These are phyloP conservation scores for Lacerta bilineata DNA, from an alignment of 2,797 vertebrate species.

Conservation along the genomic window DNA sequence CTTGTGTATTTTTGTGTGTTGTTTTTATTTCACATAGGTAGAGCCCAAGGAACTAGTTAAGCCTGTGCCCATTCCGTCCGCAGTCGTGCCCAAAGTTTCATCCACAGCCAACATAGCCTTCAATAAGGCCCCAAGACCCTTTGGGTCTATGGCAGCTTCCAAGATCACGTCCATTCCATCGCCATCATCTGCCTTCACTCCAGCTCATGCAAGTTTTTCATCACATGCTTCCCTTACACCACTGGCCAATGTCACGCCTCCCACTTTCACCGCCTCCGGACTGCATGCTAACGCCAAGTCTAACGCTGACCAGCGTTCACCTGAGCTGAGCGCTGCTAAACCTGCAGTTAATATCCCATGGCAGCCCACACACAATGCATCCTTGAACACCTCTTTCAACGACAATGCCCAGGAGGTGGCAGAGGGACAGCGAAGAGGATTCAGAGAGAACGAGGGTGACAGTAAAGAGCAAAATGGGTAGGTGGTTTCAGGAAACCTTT, in stretches of 20 bases:
- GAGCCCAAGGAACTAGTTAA: slow-evolving; percentile 94
- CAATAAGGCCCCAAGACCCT: slow-evolving; percentile 96
- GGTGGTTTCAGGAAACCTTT: slow-evolving; percentile 76
- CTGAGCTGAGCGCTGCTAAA: slow-evolving; percentile 82
- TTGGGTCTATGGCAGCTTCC: slow-evolving; percentile 86
- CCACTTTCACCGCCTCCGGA: slow-evolving; percentile 76
- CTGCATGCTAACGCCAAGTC: slow-evolving; percentile 80
- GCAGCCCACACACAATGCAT: slow-evolving; percentile 89
- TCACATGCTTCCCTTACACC: slow-evolving; percentile 73
- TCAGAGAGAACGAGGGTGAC: slow-evolving; percentile 87
- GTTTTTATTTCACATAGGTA: slow-evolving; percentile 84
- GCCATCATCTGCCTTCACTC: slow-evolving; percentile 94
- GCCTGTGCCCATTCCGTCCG: slow-evolving; percentile 92
- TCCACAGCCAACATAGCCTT: slow-evolving; percentile 81
- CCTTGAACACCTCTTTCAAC: slow-evolving; percentile 86
- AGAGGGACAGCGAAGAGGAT: slow-evolving; percentile 90
- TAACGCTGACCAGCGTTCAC: slow-evolving; percentile 81
- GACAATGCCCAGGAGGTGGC: slow-evolving; percentile 88
- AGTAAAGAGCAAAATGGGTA: slow-evolving; percentile 93
- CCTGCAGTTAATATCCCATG: slow-evolving; percentile 87
- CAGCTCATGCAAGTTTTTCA: slow-evolving; percentile 83
- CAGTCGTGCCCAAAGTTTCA: slow-evolving; percentile 83
- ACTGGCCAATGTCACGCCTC: slow-evolving; percentile 74
- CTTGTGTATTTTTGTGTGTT: slow-evolving; percentile 75
- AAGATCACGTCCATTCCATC: slow-evolving; percentile 95